A percentile compares a stretch with the other conserved stretches of the same genome.
phyloP scores from a whole-genome alignment of 2,888 invertebrate species.

The Eristalis tenax region DNA sequence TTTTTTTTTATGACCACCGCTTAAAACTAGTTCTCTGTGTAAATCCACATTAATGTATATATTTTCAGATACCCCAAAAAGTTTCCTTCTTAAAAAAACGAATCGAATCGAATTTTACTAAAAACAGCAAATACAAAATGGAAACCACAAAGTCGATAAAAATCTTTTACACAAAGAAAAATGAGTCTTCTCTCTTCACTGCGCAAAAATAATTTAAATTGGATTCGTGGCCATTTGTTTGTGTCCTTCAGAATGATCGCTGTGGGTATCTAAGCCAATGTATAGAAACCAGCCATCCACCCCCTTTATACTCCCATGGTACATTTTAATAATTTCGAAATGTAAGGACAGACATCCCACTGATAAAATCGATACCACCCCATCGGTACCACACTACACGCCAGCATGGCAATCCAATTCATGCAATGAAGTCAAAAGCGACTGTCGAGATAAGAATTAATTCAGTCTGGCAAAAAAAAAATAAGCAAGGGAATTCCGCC shows the following conservation, averaged over 20 bases:
- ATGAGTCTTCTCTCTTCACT: conserved; percentile 36
- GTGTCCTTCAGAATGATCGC: conserved; percentile 61
- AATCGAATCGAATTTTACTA: conserved; percentile 32
- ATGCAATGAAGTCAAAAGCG: conserved; percentile 51
- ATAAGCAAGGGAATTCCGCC: conserved; percentile 55
- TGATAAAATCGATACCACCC: conserved; percentile 64
- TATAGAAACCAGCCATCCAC: conserved; percentile 27
- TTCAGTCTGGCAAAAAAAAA: conserved; percentile 53
- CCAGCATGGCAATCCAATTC: conserved; percentile 26
- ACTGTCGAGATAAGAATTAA: conserved; percentile 66
- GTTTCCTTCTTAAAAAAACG: not conserved
- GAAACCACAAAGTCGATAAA: conserved; percentile 64
- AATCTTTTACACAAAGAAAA: conserved; percentile 55
- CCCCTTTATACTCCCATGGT: conserved; percentile 29
- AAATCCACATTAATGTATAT: not conserved
- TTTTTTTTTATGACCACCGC: not conserved
- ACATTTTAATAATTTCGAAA: conserved; percentile 68
- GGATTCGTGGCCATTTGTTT: conserved; percentile 65
- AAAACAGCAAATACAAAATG: conserved; percentile 20
- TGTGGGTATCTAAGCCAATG: conserved; percentile 36
- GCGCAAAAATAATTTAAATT: conserved; percentile 65
- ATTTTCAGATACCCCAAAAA: not conserved
- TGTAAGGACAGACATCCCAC: conserved; percentile 56
- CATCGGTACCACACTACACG: conserved; percentile 10
- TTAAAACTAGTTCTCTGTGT: conserved; percentile 1